Evolutionary conservation across 64 coral and sea anemone species (phyloP), one percentile per base, ranked within the genome.

Genomic region (Porites lutea): DNA sequence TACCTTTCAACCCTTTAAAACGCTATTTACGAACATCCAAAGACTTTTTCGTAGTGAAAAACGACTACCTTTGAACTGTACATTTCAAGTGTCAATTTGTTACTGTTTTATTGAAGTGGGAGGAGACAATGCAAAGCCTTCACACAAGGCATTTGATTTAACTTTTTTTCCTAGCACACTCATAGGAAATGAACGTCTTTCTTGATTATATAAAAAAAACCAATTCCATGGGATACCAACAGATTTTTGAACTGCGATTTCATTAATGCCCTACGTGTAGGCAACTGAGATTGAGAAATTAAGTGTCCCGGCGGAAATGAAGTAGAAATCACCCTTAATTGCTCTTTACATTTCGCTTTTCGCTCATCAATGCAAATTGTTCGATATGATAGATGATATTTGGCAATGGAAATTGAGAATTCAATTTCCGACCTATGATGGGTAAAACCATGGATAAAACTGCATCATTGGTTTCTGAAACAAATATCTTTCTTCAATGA

Each of bases 221-320:
- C 81, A 84, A 48, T 84, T 84, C 81, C 81, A 84, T 84, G 81
- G 81, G 81, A 84, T 84, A 68, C 52, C 60, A 84, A 84, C 81
- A 84, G 81, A 69, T 68, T 84, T 84, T 46, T 11, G 18, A 45
- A 60, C 47, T 69, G 18, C 44, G 16, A 69, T 68, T 68, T 84
- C 81, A 84, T 84, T 84, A 84, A 66, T 48, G 13, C 47, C 63
- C 46, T 69, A 84, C 19, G 20, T 20, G 37, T 69, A 69, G 44
- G 18, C 61, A 12, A 4, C 63, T 22, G 63, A 51, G 46, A 68
- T 84, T 84, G 46, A 50, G 44, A 84, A 84, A 66, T 50, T 68
- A 84, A 84, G 63, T 53, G 11, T 63, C 5, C 43, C 64, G 81
- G 63, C 81, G 81, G 81, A 84, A 84, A 68, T 84, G 45, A 68